phyloP scores from a whole-genome alignment of 2,797 vertebrate genomes.

The Phyllotis vaccarum region DNA sequence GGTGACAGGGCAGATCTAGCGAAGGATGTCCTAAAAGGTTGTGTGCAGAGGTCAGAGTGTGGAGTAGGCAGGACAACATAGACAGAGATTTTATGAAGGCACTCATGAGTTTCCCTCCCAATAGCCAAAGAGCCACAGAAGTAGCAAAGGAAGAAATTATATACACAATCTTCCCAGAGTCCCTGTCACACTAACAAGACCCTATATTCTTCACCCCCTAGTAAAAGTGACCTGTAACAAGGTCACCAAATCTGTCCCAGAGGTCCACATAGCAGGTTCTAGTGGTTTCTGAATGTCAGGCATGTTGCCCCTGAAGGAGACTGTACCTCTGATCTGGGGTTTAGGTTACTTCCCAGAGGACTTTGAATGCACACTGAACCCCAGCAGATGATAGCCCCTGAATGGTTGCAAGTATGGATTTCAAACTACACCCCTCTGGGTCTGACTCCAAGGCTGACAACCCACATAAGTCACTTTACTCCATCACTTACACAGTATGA shows the following conservation, averaged over 20 bases:
- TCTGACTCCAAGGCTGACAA: neutral
- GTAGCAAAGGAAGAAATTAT: neutral
- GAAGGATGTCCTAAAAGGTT: neutral
- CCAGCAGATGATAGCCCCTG: neutral
- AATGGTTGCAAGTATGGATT: neutral
- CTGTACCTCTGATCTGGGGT: fast-evolving
- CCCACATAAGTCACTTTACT: neutral
- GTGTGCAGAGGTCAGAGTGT: neutral
- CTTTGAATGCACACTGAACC: neutral
- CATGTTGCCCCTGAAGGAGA: neutral
- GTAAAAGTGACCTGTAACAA: neutral
- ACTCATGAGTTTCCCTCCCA: neutral
- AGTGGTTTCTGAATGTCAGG: neutral
- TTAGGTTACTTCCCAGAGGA: neutral
- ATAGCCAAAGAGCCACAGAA: neutral
- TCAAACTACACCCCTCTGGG: neutral
- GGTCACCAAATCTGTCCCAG: neutral
- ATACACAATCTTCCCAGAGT: fast-evolving
- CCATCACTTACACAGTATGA: neutral
- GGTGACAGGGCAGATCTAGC: neutral
- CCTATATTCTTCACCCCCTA: no score
- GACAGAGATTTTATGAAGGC: neutral
- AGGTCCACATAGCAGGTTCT: neutral
- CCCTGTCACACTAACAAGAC: neutral
- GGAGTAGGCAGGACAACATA: neutral